Percentiles rank a stretch among this genome's conserved stretches.
Conservation (phyloP, 2,888 invertebrate species). For the Parnassius apollo region DNA sequence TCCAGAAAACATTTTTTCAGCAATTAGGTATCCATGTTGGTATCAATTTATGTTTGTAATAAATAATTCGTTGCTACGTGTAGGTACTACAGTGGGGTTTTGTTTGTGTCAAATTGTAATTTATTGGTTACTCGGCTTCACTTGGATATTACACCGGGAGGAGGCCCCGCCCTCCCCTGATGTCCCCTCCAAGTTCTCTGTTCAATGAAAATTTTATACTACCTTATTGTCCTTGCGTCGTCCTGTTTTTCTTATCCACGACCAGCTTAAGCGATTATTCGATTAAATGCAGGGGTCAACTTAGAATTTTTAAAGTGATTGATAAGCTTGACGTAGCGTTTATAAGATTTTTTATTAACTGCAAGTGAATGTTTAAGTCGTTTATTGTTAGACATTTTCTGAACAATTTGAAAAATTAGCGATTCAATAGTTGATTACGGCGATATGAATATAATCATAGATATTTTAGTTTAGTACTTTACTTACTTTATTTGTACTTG, state of each 20-base stretch:
- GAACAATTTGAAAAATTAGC: no score
- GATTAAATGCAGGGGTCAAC: conserved; percentile 80
- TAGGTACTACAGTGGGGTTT: conserved; percentile 62
- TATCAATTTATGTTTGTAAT: conserved; percentile 54
- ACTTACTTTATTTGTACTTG: no score
- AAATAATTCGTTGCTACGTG: conserved; percentile 70
- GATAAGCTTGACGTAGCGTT: conserved; percentile 77
- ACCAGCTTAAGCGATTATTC: conserved; percentile 77
- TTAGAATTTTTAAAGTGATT: conserved; percentile 78
- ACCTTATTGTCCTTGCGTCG: conserved; percentile 70
- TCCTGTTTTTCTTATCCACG: conserved; percentile 73
- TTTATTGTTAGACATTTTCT: no score
- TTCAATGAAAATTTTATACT: conserved; percentile 77
- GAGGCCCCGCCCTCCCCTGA: conserved; percentile 46
- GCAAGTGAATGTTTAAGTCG: no score
- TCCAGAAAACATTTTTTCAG: conserved; percentile 11
- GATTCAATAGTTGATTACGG: no score
- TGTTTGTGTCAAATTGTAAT: conserved; percentile 79
- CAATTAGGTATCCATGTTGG: conserved; percentile 28
- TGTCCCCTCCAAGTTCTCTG: conserved; percentile 42
- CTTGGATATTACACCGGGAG: conserved; percentile 72
- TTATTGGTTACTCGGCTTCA: conserved; percentile 73
- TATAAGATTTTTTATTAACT: conserved; percentile 38
- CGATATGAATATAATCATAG: no score
- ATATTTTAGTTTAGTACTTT: no score